A percentile compares a stretch with the other conserved stretches of the same genome.
phyloP scores from a whole-genome alignment of 2,797 vertebrate genomes.

The Ciconia nigra region DNA sequence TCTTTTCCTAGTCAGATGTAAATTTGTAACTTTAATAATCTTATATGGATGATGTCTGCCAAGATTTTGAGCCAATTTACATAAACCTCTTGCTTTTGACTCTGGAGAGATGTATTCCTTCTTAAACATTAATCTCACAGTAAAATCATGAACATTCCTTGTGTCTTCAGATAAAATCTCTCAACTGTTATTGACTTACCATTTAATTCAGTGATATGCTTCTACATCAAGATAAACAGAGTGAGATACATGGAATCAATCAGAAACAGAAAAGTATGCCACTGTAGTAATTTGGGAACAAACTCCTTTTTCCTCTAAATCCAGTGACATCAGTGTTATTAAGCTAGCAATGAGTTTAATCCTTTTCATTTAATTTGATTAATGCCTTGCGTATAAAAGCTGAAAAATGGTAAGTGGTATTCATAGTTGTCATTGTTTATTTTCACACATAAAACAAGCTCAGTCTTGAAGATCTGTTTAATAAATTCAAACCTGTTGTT shows the following conservation, averaged over 20 bases:
- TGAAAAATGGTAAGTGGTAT: background rate
- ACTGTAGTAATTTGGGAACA: background rate
- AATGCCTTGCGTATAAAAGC: background rate
- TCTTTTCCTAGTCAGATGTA: background rate
- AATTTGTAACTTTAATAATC: background rate
- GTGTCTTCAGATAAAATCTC: background rate
- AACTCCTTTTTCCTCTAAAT: background rate
- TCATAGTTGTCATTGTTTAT: background rate
- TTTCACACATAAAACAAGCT: background rate
- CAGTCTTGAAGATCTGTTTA: background rate
- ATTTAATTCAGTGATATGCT: background rate
- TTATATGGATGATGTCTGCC: background rate
- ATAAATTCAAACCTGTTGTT: background rate
- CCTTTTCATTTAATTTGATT: background rate
- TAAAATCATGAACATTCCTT: background rate
- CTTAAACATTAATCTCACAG: background rate
- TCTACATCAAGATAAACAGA: background rate
- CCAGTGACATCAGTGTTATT: background rate
- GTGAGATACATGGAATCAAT: background rate
- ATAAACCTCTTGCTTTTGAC: background rate
- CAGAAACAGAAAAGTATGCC: background rate
- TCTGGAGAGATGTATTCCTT: background rate
- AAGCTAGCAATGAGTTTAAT: background rate
- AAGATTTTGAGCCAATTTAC: background rate
- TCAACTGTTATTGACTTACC: background rate